A percentile compares a stretch with the other conserved stretches of the same genome.
phyloP scores from a whole-genome alignment of 2,113 vertebrate genomes.

The Colistium nudipinnis region DNA sequence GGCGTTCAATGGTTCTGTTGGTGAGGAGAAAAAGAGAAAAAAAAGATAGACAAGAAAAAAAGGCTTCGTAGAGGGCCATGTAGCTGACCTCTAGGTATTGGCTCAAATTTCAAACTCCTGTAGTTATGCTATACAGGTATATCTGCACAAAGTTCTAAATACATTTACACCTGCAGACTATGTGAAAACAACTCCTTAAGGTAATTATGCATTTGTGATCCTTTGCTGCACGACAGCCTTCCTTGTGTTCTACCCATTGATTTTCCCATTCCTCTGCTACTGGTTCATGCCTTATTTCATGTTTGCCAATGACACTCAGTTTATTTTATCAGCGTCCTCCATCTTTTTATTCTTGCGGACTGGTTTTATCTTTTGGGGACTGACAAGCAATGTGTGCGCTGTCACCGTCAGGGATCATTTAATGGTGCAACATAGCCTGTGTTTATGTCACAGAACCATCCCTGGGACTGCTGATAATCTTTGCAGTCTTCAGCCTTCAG shows the following conservation, averaged over 20 bases:
- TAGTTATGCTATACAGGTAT: constrained; percentile 2
- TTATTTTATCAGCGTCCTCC: constrained; percentile 37
- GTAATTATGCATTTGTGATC: background rate
- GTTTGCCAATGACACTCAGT: constrained; percentile 29
- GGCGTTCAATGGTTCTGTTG: background rate
- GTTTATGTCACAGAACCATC: constrained; percentile 34
- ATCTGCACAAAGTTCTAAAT: constrained; percentile 4
- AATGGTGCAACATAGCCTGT: constrained; percentile 28
- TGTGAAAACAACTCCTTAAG: background rate
- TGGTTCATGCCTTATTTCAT: constrained; percentile 11
- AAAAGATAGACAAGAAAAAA: too few relatives aligned
- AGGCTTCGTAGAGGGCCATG: too few relatives aligned
- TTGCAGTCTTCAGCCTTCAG: constrained; percentile 12
- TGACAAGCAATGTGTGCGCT: constrained; percentile 12
- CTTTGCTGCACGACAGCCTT: background rate
- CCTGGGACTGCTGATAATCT: constrained; percentile 39
- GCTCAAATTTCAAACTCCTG: background rate
- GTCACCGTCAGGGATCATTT: constrained; percentile 62
- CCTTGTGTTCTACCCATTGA: constrained; percentile 12
- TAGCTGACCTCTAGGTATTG: background rate
- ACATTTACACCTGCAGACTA: background rate
- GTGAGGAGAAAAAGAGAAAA: background rate
- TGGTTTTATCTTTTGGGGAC: constrained; percentile 33
- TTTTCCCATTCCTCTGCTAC: background rate
- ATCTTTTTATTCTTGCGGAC: constrained; percentile 34